phyloP scores from a whole-genome alignment of 2,888 invertebrate genomes.

The Gandaritis pyraliata region DNA sequence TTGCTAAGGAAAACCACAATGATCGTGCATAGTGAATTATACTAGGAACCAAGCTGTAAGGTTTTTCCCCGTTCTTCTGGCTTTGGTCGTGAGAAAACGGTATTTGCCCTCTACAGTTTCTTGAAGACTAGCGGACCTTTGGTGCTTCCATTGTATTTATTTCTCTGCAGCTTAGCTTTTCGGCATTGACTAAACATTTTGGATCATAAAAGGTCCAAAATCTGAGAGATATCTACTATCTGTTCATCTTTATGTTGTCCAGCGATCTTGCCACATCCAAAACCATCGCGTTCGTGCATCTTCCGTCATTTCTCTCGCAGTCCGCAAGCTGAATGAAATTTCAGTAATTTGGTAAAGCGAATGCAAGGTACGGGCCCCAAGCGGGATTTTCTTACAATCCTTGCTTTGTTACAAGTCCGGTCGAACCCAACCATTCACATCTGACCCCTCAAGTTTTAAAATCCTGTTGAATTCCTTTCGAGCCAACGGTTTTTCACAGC shows the following conservation, averaged over 20 bases:
- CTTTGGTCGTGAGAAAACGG: too few relatives aligned
- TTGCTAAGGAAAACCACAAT: too few relatives aligned
- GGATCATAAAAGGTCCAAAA: too few relatives aligned
- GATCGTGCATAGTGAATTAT: too few relatives aligned
- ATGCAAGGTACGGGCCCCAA: slow-evolving; percentile 78
- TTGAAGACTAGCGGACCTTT: too few relatives aligned
- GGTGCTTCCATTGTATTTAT: too few relatives aligned
- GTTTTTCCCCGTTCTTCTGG: too few relatives aligned
- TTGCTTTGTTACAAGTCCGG: slow-evolving; percentile 68
- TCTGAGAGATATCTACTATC: too few relatives aligned
- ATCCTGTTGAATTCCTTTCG: slow-evolving; percentile 27
- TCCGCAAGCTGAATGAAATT: slow-evolving; percentile 82
- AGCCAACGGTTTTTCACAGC: slow-evolving; percentile 45
- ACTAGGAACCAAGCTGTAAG: too few relatives aligned
- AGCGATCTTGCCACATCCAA: slow-evolving; percentile 43
- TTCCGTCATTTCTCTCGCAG: slow-evolving; percentile 55
- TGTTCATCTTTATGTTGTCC: background rate
- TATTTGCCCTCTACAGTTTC: too few relatives aligned
- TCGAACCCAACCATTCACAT: slow-evolving; percentile 31
- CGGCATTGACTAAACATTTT: too few relatives aligned
- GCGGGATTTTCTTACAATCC: slow-evolving; percentile 81
- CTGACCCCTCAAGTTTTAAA: slow-evolving; percentile 34
- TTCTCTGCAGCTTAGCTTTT: too few relatives aligned
- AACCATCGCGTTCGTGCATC: slow-evolving; percentile 47
- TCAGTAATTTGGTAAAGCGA: slow-evolving; percentile 83